These are phyloP conservation scores for Drosophila nr. fundita DNA, from an alignment of 2,888 invertebrate genomes.

Conservation along the genomic window DNA sequence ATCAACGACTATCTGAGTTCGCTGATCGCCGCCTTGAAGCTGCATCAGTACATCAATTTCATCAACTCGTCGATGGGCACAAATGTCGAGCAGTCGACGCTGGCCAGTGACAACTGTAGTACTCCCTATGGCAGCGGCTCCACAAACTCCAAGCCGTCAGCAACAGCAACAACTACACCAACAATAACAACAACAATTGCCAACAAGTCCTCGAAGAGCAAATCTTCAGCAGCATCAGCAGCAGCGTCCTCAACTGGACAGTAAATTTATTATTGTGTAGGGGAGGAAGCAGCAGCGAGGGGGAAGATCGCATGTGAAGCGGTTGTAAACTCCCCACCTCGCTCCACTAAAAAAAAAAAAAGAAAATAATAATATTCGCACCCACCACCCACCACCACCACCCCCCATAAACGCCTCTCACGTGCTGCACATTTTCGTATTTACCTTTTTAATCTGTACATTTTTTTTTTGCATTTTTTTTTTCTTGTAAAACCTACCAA, in stretches of 20 bases:
- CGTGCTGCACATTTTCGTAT: constrained; percentile 33
- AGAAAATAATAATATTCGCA: background rate
- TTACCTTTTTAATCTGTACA: constrained; percentile 2
- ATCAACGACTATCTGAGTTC: constrained; percentile 86
- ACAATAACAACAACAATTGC: constrained; percentile 7
- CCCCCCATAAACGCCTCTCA: background rate
- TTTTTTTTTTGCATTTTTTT: constrained; percentile 27
- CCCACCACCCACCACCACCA: background rate
- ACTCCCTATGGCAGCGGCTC: constrained; percentile 48
- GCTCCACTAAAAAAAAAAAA: background rate
- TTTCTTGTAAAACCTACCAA: constrained; percentile 3
- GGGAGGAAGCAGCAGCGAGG: background rate
- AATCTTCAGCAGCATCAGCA: constrained; percentile 18
- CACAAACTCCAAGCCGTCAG: background rate
- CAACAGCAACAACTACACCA: constrained; percentile 1
- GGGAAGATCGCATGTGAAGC: background rate
- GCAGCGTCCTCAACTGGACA: constrained; percentile 35
- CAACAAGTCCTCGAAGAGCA: constrained; percentile 37
- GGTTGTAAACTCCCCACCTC: background rate
- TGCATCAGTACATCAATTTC: constrained; percentile 85
- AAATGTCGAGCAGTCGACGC: constrained; percentile 81
- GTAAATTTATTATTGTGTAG: constrained; percentile 16
- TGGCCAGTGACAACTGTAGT: constrained; percentile 57
- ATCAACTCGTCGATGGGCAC: constrained; percentile 85
- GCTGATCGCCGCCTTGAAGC: constrained; percentile 85